These are phyloP conservation scores for Lamprotornis superbus DNA, from an alignment of 2,113 vertebrate genomes.

Conservation along the genomic window DNA sequence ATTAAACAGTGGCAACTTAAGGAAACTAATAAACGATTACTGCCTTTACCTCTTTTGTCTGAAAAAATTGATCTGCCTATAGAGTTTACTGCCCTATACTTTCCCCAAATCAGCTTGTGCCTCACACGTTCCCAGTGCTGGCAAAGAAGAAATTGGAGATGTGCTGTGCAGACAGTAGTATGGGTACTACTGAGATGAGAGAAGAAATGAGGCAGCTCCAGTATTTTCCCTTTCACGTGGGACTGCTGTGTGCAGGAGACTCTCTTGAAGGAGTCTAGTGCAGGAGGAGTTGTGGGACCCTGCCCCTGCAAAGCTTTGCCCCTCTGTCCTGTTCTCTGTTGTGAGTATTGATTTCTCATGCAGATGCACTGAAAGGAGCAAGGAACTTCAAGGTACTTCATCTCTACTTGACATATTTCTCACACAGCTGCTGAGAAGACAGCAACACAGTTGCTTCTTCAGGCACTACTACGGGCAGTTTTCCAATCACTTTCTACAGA, in stretches of 20 bases:
- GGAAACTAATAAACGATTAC: not conserved
- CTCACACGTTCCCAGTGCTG: not conserved
- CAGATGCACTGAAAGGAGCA: not conserved
- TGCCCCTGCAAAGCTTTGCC: not conserved
- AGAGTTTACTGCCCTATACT: not conserved
- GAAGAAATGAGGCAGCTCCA: not conserved
- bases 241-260: not conserved
- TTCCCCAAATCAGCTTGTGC: not conserved
- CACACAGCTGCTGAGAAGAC: not conserved
- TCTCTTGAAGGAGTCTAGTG: not conserved
- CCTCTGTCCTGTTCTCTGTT: not conserved
- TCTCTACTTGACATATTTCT: not conserved
- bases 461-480: not conserved
- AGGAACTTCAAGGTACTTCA: not conserved
- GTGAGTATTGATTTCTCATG: not conserved
- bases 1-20: not conserved
- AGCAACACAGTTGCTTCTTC: not conserved
- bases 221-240: fast-evolving
- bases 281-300: not conserved
- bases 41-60: not conserved
- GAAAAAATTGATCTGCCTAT: not conserved
- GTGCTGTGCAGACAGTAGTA: not conserved
- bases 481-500: not conserved
- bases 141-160: not conserved
- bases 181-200: not conserved